Evolutionary conservation across 1,140 invertebrate genomes (phyloP), one percentile per base, ranked within the genome.

Genomic region (Macrobrachium rosenbergii): DNA sequence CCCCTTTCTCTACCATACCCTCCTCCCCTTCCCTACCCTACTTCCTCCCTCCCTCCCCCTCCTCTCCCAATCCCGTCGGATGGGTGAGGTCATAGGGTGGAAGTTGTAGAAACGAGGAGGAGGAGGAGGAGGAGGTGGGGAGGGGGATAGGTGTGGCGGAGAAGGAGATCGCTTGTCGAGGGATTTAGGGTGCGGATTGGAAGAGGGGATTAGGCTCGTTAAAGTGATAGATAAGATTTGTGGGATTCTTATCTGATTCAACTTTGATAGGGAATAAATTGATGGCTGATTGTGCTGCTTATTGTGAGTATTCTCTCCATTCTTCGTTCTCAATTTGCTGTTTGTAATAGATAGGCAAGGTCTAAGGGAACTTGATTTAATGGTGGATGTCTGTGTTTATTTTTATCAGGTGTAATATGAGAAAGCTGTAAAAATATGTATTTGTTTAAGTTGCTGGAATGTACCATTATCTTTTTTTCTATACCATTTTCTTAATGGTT

Each of bases 151-250:
- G 58, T 7, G 10, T 52, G 43, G 77, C 10, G 19, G 77, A 19
- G 77, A 6, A 79, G 77, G 58, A 52, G 77, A 60, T 6, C 16
- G 58, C 37, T 19, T n/a, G 43, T n/a, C 37, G 77, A 59, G 77
- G 77, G 58, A n/a, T 17, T n/a, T 19, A 43, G 58, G 58, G 45
- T 43, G 45, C 23, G 52, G 45, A 45, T 43, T 28, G 63, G 19
- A 62, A n/a, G 43, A 63, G 63, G 10, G 80, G 64, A 43, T 60
- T 60, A 37, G 37, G 37, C 23, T 52, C 28, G 52, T 37, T 52
- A 43, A 58, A 43, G 64, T 63, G 80, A 67, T 52, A 80, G 59
- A 52, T 80, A 60, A 60, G 52, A 43, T 80, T n/a, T 17, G n/a
- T 43, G 60, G 37, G 78, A 80, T 52, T 52, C 58, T 63, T 60